Evolutionary conservation across 2,113 vertebrate genomes (phyloP).

Genomic region (Phaethornis superciliosus): DNA sequence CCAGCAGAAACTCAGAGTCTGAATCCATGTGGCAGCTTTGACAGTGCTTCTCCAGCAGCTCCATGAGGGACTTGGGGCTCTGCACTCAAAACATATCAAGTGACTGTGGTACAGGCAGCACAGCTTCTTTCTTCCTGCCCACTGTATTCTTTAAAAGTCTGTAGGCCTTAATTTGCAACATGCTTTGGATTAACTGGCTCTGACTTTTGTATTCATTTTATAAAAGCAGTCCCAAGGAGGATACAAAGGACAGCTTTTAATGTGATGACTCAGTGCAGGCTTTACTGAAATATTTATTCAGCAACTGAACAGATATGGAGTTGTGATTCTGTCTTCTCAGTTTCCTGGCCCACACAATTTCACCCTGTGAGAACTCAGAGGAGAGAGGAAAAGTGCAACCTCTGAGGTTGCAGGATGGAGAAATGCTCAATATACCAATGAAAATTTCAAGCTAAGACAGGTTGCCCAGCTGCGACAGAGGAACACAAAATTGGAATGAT

Average conservation of each 20-base stretch:
- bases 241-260: neutral
- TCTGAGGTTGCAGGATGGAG: neutral
- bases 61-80: neutral
- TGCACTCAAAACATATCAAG: neutral
- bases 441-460: slow-evolving; percentile 20
- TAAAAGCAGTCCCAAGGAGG: neutral
- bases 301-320: neutral
- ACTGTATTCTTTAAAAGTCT: neutral
- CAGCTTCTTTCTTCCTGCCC: neutral
- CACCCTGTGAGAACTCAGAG: neutral
- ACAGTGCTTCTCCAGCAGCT: neutral
- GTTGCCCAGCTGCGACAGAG: neutral
- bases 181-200: neutral
- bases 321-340: neutral
- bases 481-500: neutral
- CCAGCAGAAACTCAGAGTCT: neutral
- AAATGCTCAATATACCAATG: neutral
- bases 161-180: neutral
- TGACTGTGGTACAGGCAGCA: rapidly evolving
- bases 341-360: neutral
- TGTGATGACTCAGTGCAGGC: neutral
- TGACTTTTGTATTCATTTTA: neutral
- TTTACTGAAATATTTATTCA: neutral
- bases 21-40: neutral
- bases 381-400: neutral